Evolutionary conservation across 2,797 vertebrate species (phyloP).

Genomic region (Rhyacichthys aspro): DNA sequence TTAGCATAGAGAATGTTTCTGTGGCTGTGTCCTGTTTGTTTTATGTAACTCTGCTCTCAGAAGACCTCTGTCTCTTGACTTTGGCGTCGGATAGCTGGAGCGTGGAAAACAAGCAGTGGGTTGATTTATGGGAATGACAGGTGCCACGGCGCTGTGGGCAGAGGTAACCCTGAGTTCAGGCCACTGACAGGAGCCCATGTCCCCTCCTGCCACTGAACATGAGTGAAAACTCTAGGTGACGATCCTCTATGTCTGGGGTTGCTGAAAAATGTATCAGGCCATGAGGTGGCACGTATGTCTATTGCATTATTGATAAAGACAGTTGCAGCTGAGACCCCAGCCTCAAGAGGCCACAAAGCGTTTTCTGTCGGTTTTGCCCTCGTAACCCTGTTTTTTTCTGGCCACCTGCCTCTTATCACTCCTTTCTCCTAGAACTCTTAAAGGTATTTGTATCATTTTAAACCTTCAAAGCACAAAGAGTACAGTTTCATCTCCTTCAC

Average conservation of each 20-base stretch:
- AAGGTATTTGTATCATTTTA: constrained; percentile 50
- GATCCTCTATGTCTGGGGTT: constrained; percentile 62
- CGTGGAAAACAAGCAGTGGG: constrained; percentile 21
- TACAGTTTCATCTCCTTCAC: constrained; percentile 23
- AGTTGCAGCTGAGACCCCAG: constrained; percentile 41
- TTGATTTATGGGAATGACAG: constrained; percentile 37
- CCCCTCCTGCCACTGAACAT: constrained; percentile 47
- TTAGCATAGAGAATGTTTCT: neutral
- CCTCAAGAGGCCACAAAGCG: constrained; percentile 34
- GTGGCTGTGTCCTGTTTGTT: neutral
- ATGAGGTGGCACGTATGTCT: constrained; percentile 61
- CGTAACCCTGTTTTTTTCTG: constrained; percentile 13
- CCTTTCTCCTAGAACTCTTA: constrained; percentile 30
- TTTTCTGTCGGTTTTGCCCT: constrained; percentile 39
- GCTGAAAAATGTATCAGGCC: constrained; percentile 78
- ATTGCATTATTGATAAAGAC: constrained; percentile 75
- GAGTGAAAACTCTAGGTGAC: constrained; percentile 52
- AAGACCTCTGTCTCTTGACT: constrained; percentile 2
- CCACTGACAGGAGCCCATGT: constrained; percentile 20
- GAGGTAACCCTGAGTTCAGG: constrained; percentile 52
- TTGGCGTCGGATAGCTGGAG: constrained; percentile 26
- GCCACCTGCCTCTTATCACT: constrained; percentile 6
- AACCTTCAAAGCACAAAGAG: constrained; percentile 33
- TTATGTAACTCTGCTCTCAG: constrained; percentile 14
- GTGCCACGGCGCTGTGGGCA: constrained; percentile 23